phyloP scores from a whole-genome alignment of 2,113 vertebrate species.

The Agelaius phoeniceus region DNA sequence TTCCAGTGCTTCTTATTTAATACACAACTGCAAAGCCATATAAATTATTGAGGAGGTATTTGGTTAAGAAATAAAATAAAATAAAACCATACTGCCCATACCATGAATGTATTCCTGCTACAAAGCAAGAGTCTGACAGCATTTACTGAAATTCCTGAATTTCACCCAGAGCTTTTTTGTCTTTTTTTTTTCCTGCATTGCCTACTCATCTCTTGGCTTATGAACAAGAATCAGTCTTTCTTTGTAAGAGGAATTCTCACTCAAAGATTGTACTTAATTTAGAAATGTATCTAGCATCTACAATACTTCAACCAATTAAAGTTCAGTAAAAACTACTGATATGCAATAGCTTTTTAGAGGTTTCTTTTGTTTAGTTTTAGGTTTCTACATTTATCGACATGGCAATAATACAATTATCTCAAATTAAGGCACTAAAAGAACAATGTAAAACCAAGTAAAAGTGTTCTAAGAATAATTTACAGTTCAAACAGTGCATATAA shows the following conservation, averaged over 20 bases:
- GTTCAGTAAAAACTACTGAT: conserved; percentile 79
- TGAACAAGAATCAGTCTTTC: conserved; percentile 64
- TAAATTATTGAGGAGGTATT: conserved; percentile 94
- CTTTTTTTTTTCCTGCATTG: conserved; percentile 40
- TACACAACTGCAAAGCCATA: conserved; percentile 91
- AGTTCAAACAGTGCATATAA: conserved; percentile 99
- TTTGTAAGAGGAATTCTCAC: conserved; percentile 77
- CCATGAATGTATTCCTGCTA: conserved; percentile 72
- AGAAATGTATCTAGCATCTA: conserved; percentile 76
- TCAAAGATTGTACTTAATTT: conserved; percentile 81
- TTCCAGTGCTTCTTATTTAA: conserved; percentile 98
- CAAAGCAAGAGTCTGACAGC: conserved; percentile 72
- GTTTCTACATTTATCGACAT: conserved; percentile 79
- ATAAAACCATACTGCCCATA: conserved; percentile 79
- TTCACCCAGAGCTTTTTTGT: conserved; percentile 54
- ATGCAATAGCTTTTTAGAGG: conserved; percentile 62
- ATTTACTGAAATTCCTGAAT: conserved; percentile 75
- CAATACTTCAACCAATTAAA: conserved; percentile 71
- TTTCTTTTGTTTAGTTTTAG: conserved; percentile 57
- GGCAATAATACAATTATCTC: conserved; percentile 92
- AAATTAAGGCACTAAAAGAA: conserved; percentile 97
- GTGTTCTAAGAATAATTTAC: conserved; percentile 99
- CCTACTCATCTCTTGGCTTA: conserved; percentile 57
- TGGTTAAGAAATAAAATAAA: conserved; percentile 85
- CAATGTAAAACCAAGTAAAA: conserved; percentile 89